Base-by-base conservation (phyloP, 2,888 invertebrate species). In the Hemaris fuciformis region DNA sequence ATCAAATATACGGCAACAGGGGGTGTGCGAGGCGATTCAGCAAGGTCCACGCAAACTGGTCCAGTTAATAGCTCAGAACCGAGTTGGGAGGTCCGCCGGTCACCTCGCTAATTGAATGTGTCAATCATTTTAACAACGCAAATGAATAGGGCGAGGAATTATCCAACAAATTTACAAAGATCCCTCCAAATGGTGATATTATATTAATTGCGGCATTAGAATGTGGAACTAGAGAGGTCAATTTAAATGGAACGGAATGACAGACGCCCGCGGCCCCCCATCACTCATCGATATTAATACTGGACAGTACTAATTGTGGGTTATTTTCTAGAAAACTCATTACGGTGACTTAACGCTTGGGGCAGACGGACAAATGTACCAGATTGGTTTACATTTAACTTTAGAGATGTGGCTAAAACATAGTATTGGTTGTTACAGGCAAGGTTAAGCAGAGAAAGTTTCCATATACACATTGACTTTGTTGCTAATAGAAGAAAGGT, bases 101-200 rank as follows among this genome's bases (percentile, higher is more conserved):
- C 94, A 93, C 93, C 91, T 90, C 85, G 88, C 95, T 95, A 95
- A 95, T 95, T 95, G 95, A 95, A 95, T 94, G 93, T 95, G 95
- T 95, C 95, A 95, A 95, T 95, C 95, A 95, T 93, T 93, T 94
- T 95, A 95, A 95, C 95, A 95, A 95, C 93, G 92, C 91, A 93
- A 93, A 93, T 91, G 89, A 93, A 91, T 90, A 87, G 89, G 83
- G 87, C 84, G 85, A 84, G 85, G 83, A 81, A 78, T 70, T 75
- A 79, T 76, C 72, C 76, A 75, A 67, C 89, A 87, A 86, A 69
- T 69, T 66, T 77, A 81, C 63, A 45, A 56, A 72, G 87, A 81
- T 62, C 85, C 76, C 69, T 76, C 66, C 57, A 60, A 62, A 67
- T 63, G 65, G 60, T 58, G 43, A 41, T 45, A 53, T 65, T 62